Evolutionary conservation across 1,140 invertebrate genomes (phyloP), one percentile per base, ranked within the genome.

Genomic region (Drosophila ambigua): DNA sequence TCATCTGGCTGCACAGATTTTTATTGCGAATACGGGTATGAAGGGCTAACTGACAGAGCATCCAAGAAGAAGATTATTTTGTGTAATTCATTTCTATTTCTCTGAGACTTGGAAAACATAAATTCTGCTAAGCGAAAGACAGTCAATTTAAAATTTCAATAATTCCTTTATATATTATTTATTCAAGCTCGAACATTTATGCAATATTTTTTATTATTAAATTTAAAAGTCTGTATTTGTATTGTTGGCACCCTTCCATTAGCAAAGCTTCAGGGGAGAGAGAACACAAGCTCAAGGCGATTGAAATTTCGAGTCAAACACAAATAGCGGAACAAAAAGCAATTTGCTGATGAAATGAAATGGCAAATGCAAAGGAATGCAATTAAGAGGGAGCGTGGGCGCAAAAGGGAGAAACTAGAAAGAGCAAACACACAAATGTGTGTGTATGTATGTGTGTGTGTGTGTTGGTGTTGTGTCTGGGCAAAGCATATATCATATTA

Each of bases 261-360:
- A 44, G 44, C 26, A 35, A 55, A 67, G 66, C 35, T 39, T 13
- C 35, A 13, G 11, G 13, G 35, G 9, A 20, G 20, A 20, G n/a
- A n/a, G n/a, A n/a, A n/a, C n/a, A 7, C 31, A 11, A 13, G 35
- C 57, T 51, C 52, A 54, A 55, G 62, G 65, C 66, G 57, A 69
- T 69, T 69, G 66, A 58, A 66, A 69, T 69, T 31, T 69, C 44
- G 35, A 35, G 51, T 79, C 57, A 71, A 66, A 81, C 62, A 82
- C 72, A 76, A 74, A 74, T 65, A 74, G 61, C 71, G 71, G 23
- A 76, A 60, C 57, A 61, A 61, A 85, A 72, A 75, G 76, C 80
- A 84, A 84, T 84, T 79, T 77, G 52, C 66, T 58, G 80, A 83
- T 83, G 76, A 76, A 84, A 79, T 64, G 66, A 69, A 61, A 63